Evolutionary conservation across 2,113 vertebrate genomes (phyloP).

Genomic region (Cnemophilus loriae): DNA sequence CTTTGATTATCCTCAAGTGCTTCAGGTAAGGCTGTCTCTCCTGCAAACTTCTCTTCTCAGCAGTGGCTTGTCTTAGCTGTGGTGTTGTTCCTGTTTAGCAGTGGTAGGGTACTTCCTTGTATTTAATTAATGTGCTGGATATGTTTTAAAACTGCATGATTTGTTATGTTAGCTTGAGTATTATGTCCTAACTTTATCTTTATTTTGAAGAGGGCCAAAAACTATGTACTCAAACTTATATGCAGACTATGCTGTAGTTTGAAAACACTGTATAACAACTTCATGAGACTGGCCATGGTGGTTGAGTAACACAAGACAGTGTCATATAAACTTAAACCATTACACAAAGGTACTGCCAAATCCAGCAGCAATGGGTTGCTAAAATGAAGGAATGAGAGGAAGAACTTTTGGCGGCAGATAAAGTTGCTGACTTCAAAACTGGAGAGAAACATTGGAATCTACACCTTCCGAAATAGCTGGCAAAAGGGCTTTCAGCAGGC

Average conservation of each 20-base stretch:
- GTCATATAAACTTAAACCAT: neutral
- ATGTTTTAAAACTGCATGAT: neutral
- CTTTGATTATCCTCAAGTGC: slow-evolving; percentile 93
- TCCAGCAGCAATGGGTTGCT: neutral
- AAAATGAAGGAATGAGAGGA: neutral
- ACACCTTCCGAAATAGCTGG: neutral
- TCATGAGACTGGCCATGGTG: neutral
- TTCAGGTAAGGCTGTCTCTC: slow-evolving; percentile 79
- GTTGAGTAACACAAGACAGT: neutral
- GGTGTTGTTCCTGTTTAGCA: neutral
- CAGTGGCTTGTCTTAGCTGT: neutral
- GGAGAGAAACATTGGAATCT: neutral
- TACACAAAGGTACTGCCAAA: neutral
- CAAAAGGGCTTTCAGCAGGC: neutral
- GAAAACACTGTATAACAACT: neutral
- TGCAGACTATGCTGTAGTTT: neutral
- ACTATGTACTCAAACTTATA: neutral
- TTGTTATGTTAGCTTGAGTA: neutral
- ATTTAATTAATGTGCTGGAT: neutral
- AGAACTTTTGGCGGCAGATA: neutral
- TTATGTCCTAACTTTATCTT: neutral
- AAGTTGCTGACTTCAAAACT: neutral
- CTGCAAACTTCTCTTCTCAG: neutral
- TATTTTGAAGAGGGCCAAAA: neutral
- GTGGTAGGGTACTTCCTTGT: neutral